A percentile compares a stretch with the other conserved stretches of the same genome.
phyloP scores from a whole-genome alignment of 1,140 invertebrate genomes.

The Sweltsa coloradensis region DNA sequence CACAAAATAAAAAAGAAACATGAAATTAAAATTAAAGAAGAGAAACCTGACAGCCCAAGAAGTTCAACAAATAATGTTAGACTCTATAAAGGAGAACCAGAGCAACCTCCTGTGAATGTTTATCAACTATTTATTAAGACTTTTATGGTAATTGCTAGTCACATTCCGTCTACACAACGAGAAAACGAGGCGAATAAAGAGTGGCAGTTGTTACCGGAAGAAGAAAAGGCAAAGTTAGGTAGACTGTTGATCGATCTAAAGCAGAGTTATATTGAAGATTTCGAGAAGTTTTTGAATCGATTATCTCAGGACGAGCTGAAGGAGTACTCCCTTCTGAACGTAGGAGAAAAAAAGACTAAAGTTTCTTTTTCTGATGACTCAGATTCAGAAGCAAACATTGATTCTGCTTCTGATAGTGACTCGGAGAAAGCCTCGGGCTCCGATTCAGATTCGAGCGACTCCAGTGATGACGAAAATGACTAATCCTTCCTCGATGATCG shows the following conservation, averaged over 20 bases:
- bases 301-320: slow-evolving; percentile 26
- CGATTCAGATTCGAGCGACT: no score
- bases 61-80: no score
- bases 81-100: slow-evolving; percentile 28
- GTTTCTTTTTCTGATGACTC: slow-evolving; percentile 7
- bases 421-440: no score
- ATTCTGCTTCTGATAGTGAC: no score
- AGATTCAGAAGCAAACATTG: slow-evolving; percentile 7
- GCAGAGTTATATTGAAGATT: slow-evolving; percentile 29
- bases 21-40: no score
- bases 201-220: slow-evolving; percentile 26
- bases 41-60: no score
- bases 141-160: slow-evolving; percentile 19
- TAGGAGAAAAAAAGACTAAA: slow-evolving; percentile 3
- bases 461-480: no score
- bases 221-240: slow-evolving; percentile 28
- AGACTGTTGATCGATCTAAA: slow-evolving; percentile 24
- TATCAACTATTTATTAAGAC: slow-evolving; percentile 28
- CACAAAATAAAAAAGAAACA: slow-evolving; percentile 6
- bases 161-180: slow-evolving; percentile 19
- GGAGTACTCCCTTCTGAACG: slow-evolving; percentile 20
- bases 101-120: slow-evolving; percentile 29
- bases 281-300: slow-evolving; percentile 27
- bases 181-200: slow-evolving; percentile 23
- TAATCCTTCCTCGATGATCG: no score